Conservation (phyloP, 2,113 vertebrate genomes). For the Corythornis cristatus region DNA sequence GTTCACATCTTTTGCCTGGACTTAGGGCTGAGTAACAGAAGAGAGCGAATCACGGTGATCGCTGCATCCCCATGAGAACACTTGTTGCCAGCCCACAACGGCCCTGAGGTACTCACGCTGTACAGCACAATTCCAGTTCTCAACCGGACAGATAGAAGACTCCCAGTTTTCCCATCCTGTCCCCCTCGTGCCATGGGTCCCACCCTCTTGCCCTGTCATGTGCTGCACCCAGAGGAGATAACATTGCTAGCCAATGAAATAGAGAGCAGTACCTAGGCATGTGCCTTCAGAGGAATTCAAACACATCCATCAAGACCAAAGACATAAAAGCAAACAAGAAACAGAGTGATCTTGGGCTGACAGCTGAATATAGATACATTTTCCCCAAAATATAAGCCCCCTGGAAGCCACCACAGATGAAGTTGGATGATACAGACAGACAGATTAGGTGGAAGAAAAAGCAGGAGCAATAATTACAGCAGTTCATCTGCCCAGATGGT, state of each 20-base stretch:
- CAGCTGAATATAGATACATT: slow-evolving; percentile 6
- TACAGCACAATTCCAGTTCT: not conserved
- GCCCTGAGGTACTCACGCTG: not conserved
- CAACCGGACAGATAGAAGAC: not conserved
- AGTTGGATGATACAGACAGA: not conserved
- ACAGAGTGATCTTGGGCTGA: slow-evolving; percentile 11
- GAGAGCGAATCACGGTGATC: not conserved
- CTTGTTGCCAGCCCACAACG: not conserved
- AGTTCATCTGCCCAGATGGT: slow-evolving; percentile 2
- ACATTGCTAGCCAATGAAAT: not conserved
- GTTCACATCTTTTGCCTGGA: not conserved
- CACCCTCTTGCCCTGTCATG: not conserved
- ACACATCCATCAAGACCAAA: slow-evolving; percentile 7
- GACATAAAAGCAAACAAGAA: slow-evolving; percentile 32
- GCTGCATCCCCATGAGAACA: not conserved
- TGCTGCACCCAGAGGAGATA: not conserved
- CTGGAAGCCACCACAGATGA: not conserved
- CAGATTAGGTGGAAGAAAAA: not conserved
- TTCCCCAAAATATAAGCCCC: slow-evolving; percentile 4
- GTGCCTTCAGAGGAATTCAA: not conserved
- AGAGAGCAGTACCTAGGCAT: not conserved
- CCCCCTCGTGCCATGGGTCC: not conserved
- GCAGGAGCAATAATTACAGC: not conserved
- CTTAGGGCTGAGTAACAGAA: not conserved
- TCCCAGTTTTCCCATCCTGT: not conserved